Evolutionary conservation across 1,140 invertebrate species (phyloP).

Genomic region (Nylanderia fulva): DNA sequence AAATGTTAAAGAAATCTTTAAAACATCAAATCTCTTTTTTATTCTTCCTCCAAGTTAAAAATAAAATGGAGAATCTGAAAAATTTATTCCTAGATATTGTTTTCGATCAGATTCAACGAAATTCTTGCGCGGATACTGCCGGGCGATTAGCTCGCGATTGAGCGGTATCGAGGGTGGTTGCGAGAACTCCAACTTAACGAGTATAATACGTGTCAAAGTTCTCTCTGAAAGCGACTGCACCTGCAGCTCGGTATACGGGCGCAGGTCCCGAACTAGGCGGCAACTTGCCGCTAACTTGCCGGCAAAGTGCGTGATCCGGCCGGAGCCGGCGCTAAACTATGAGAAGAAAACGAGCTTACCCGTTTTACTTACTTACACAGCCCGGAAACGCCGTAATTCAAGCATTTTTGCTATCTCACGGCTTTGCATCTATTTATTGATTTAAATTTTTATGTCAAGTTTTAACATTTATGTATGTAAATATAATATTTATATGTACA

Average conservation of each 20-base stretch:
- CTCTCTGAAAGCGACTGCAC: slow-evolving; percentile 66
- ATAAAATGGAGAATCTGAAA: neutral
- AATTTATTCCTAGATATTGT: neutral
- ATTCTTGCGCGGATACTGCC: neutral
- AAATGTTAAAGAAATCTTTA: neutral
- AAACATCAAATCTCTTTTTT: too few relatives aligned
- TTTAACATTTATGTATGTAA: too few relatives aligned
- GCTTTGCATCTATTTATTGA: too few relatives aligned
- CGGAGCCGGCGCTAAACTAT: slow-evolving; percentile 60
- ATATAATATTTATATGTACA: too few relatives aligned
- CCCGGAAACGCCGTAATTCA: neutral
- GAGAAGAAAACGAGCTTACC: slow-evolving; percentile 59
- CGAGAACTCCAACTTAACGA: slow-evolving; percentile 75
- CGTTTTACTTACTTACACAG: slow-evolving; percentile 44
- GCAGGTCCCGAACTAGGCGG: slow-evolving; percentile 68
- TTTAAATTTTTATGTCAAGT: too few relatives aligned
- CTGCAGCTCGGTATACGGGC: slow-evolving; percentile 68
- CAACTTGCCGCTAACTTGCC: slow-evolving; percentile 71
- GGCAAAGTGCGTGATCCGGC: slow-evolving; percentile 75
- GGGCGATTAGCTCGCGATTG: slow-evolving; percentile 63
- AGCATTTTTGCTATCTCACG: slow-evolving; percentile 35
- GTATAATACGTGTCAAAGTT: slow-evolving; percentile 80
- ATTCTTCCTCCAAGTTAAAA: too few relatives aligned
- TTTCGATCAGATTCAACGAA: too few relatives aligned
- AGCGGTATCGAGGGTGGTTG: slow-evolving; percentile 56